Percentiles rank a stretch among this genome's conserved stretches.
Conservation (phyloP, 2,797 vertebrate genomes). For the Sphenopsis melanotis region DNA sequence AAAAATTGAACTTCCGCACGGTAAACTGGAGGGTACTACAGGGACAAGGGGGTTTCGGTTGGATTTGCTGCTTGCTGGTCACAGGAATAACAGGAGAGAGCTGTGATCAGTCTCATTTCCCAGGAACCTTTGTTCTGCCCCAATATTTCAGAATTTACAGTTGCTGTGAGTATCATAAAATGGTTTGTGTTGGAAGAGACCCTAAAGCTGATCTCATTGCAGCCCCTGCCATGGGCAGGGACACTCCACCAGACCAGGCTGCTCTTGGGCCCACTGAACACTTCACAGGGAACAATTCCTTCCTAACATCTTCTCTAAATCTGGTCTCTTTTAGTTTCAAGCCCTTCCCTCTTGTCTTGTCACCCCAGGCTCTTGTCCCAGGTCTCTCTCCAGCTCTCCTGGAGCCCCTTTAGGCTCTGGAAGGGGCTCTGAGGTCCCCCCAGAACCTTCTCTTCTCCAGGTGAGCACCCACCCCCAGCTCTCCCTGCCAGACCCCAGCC, state of each 20-base stretch:
- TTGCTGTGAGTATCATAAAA: neutral
- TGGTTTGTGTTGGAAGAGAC: neutral
- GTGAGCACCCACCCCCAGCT: rapidly evolving
- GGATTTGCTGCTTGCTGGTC: neutral
- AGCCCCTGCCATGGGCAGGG: no score
- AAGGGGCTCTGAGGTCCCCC: neutral
- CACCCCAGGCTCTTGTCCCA: neutral
- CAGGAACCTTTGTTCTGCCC: neutral
- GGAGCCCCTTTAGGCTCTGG: neutral
- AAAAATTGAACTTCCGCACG: neutral
- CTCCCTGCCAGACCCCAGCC: neutral
- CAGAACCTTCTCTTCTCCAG: neutral
- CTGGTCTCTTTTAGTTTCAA: neutral
- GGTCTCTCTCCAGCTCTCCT: neutral
- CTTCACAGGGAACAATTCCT: neutral
- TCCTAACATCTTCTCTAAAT: neutral
- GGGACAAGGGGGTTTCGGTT: neutral
- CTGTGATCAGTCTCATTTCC: neutral
- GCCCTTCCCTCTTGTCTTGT: neutral
- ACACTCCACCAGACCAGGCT: neutral
- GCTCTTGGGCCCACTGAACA: no score
- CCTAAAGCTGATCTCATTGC: neutral
- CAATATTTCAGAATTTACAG: neutral
- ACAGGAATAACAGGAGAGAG: neutral
- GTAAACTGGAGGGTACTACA: neutral